These are phyloP conservation scores for Nansenia antarctica DNA, from an alignment of 2,113 vertebrate genomes.

Conservation along the genomic window DNA sequence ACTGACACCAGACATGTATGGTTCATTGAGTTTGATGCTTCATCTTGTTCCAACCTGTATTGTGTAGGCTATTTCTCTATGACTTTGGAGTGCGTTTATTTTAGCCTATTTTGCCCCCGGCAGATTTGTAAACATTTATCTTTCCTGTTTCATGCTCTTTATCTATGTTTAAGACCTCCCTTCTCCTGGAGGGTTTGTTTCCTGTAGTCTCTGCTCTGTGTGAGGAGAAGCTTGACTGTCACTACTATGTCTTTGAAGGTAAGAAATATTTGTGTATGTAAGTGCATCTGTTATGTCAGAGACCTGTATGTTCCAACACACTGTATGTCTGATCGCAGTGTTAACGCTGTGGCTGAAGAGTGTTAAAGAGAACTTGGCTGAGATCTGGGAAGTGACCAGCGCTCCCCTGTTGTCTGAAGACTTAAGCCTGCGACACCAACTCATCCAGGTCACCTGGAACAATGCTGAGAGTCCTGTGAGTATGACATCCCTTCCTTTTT, in stretches of 20 bases:
- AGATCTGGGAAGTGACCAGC: constrained; percentile 66
- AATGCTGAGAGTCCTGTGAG: constrained; percentile 84
- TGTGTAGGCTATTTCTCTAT: no score
- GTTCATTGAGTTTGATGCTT: neutral
- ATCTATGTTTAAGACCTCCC: constrained; percentile 61
- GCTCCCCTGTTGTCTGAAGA: constrained; percentile 59
- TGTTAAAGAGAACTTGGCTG: constrained; percentile 69
- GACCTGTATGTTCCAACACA: neutral
- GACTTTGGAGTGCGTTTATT: no score
- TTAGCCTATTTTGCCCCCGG: no score
- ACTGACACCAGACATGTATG: constrained; percentile 49
- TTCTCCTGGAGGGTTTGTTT: constrained; percentile 80
- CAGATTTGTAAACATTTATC: neutral
- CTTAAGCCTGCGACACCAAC: constrained; percentile 53
- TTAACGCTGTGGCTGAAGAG: constrained; percentile 83
- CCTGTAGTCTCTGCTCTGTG: constrained; percentile 71
- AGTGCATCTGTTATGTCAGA: neutral
- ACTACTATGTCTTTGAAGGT: constrained; percentile 87
- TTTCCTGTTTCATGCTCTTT: neutral
- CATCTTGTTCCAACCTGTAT: neutral
- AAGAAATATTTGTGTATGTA: neutral
- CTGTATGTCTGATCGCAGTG: constrained; percentile 66
- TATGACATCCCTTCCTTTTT: neutral
- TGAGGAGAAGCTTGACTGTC: constrained; percentile 75
- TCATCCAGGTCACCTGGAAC: constrained; percentile 81